These are phyloP conservation scores for Ornithoptera priamus DNA, from an alignment of 2,888 invertebrate genomes.

Conservation along the genomic window DNA sequence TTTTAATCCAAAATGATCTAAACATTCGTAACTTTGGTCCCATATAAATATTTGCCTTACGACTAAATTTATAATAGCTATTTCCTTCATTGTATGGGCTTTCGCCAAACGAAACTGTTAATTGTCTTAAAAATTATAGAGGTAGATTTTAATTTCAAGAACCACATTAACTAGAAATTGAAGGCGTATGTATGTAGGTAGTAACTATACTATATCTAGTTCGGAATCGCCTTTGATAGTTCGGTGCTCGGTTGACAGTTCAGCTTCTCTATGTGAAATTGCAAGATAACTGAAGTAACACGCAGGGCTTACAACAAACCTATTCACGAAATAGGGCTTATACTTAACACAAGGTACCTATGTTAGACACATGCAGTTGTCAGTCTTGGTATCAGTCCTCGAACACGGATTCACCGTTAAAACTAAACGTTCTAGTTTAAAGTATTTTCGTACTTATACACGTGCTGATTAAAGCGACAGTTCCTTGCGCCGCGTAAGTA, in stretches of 20 bases:
- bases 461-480: constrained; percentile 64
- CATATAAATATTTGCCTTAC: constrained; percentile 41
- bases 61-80: constrained; percentile 41
- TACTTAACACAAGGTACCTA: constrained; percentile 63
- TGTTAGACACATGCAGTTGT: constrained; percentile 70
- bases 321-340: constrained; percentile 58
- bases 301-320: constrained; percentile 56
- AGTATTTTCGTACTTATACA: constrained; percentile 76
- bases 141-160: constrained; percentile 78
- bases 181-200: constrained; percentile 47
- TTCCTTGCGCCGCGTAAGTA: constrained; percentile 42
- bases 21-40: constrained; percentile 62
- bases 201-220: constrained; percentile 36
- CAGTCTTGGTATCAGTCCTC: constrained; percentile 78
- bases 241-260: constrained; percentile 45
- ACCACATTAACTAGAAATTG: constrained; percentile 60
- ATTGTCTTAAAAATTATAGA: constrained; percentile 68
- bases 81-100: constrained; percentile 42
- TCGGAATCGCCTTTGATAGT: constrained; percentile 39
- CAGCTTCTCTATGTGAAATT: constrained; percentile 6
- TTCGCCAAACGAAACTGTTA: constrained; percentile 51
- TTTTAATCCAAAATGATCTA: constrained; percentile 27
- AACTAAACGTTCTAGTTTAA: constrained; percentile 63
- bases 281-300: constrained; percentile 50
- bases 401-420: constrained; percentile 67